phyloP scores from a whole-genome alignment of 2,888 invertebrate species.

The Herminia tarsipennalis region DNA sequence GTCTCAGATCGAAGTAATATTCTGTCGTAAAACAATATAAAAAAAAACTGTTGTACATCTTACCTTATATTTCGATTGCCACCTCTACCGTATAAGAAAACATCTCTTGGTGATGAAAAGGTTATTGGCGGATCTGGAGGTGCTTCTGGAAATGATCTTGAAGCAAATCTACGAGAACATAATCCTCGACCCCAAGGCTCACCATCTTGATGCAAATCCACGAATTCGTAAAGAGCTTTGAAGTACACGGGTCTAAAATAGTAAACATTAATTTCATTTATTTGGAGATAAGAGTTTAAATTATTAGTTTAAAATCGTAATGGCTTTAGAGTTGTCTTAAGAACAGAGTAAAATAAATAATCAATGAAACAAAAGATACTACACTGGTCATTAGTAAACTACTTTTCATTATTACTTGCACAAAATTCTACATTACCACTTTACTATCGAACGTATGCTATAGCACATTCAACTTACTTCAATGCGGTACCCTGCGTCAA shows the following conservation, averaged over 20 bases:
- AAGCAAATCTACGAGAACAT: constrained; percentile 92
- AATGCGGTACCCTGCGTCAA: constrained; percentile 93
- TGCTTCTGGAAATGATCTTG: constrained; percentile 84
- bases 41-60: too few species aligned
- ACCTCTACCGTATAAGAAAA: constrained; percentile 94
- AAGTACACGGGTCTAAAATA: constrained; percentile 91
- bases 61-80: constrained; percentile 93
- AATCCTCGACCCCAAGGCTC: constrained; percentile 90
- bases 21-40: too few species aligned
- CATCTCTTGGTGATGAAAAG: constrained; percentile 92
- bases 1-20: neutral
- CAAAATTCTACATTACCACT: too few species aligned
- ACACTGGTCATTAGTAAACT: too few species aligned
- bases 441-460: too few species aligned
- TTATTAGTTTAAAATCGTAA: too few species aligned
- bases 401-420: too few species aligned
- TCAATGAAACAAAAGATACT: too few species aligned
- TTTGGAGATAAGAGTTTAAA: too few species aligned
- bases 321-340: too few species aligned
- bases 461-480: constrained; percentile 87
- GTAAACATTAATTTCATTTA: neutral
- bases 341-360: too few species aligned
- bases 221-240: constrained; percentile 94
- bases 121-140: constrained; percentile 88
- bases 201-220: constrained; percentile 94